A percentile compares a stretch with the other conserved stretches of the same genome.
These are phyloP conservation scores for Aleiodes leptofemur DNA, from an alignment of 2,888 invertebrate genomes.

Conservation along the genomic window DNA sequence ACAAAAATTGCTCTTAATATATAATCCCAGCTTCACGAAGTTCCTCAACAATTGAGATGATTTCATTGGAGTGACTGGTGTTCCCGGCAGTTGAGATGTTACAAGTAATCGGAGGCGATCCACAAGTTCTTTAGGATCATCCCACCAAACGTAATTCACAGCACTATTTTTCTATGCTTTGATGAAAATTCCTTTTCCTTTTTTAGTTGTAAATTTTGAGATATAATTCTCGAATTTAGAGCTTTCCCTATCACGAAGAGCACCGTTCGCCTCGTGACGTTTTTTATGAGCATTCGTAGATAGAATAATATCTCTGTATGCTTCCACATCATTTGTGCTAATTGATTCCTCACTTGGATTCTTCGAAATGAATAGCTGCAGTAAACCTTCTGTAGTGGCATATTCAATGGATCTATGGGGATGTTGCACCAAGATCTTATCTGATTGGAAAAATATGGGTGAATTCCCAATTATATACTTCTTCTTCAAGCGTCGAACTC, in stretches of 20 bases:
- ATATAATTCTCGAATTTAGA: neutral
- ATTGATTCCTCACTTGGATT: neutral
- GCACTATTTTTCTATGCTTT: neutral
- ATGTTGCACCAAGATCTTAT: neutral
- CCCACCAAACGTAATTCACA: neutral
- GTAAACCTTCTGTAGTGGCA: neutral
- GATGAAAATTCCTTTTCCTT: no score
- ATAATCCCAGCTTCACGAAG: conserved; percentile 31
- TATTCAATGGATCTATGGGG: neutral
- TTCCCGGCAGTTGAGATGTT: conserved; percentile 1
- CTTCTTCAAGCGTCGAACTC: neutral
- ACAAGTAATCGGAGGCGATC: neutral
- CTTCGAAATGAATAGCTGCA: neutral
- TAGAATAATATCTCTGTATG: conserved; percentile 17
- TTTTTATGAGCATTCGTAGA: conserved; percentile 17
- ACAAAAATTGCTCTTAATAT: neutral
- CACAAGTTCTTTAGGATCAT: conserved; percentile 29
- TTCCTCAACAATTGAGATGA: conserved; percentile 16
- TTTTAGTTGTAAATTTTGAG: neutral
- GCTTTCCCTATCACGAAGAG: neutral
- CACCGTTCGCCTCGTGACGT: neutral
- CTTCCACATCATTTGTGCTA: neutral
- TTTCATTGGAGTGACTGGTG: conserved; percentile 10
- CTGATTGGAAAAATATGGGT: neutral
- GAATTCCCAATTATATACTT: neutral